Conservation (phyloP, 2,888 invertebrate genomes). For the Esperia sulphurella region DNA sequence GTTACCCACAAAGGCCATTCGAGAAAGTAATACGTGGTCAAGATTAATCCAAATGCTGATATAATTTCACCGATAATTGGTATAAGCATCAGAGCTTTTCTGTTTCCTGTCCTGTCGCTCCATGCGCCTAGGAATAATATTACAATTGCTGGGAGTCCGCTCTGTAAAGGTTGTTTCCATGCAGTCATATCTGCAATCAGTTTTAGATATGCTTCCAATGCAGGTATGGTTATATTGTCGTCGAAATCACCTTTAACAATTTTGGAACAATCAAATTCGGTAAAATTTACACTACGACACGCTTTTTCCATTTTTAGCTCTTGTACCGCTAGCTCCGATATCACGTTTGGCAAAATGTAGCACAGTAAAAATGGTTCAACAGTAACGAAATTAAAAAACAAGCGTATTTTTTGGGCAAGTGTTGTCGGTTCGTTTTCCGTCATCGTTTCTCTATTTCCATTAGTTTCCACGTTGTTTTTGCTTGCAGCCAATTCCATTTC, state of each 20-base stretch:
- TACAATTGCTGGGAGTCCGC: conserved; percentile 74
- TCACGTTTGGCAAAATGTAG: conserved; percentile 80
- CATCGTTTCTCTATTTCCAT: conserved; percentile 15
- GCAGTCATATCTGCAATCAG: conserved; percentile 74
- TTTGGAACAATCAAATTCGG: conserved; percentile 68
- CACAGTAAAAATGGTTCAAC: conserved; percentile 83
- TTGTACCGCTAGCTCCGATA: conserved; percentile 78
- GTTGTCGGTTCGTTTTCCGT: conserved; percentile 13
- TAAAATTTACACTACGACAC: conserved; percentile 69
- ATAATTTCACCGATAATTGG: conserved; percentile 78
- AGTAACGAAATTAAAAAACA: conserved; percentile 47
- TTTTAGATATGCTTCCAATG: conserved; percentile 55
- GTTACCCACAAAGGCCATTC: conserved; percentile 77
- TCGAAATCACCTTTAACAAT: conserved; percentile 45
- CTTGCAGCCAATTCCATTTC: conserved; percentile 23
- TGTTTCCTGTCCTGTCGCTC: conserved; percentile 79
- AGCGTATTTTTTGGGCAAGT: conserved; percentile 11
- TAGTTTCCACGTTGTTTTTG: conserved; percentile 13
- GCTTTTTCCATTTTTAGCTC: conserved; percentile 79
- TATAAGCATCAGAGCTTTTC: conserved; percentile 77
- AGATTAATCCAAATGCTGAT: conserved; percentile 66
- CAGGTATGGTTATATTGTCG: conserved; percentile 48
- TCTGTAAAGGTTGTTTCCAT: conserved; percentile 76
- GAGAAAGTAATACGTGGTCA: conserved; percentile 75
- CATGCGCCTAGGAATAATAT: conserved; percentile 81